A percentile compares a stretch with the other conserved stretches of the same genome.
Evolutionary conservation across 1,140 invertebrate species (phyloP).

Genomic region (Ceratina japonica): DNA sequence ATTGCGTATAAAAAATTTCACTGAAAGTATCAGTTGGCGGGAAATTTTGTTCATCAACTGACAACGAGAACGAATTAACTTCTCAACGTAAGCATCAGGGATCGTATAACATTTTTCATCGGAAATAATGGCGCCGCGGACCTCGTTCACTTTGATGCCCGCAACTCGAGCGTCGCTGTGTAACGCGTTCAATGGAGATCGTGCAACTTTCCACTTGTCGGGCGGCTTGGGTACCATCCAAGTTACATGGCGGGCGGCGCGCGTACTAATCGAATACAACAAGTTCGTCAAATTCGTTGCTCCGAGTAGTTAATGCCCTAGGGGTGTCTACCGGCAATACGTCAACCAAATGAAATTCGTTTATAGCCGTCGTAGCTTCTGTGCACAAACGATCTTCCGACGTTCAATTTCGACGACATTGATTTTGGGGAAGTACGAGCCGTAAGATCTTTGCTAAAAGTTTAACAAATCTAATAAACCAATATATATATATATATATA

Average conservation of each 20-base stretch:
- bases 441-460: too few species aligned
- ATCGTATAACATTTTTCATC: neutral
- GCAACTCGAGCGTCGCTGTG: slow-evolving; percentile 42
- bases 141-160: slow-evolving; percentile 54
- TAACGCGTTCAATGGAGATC: slow-evolving; percentile 58
- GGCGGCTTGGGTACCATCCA: slow-evolving; percentile 56
- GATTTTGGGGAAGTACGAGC: too few species aligned
- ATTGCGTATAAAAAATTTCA: neutral
- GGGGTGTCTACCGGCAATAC: slow-evolving; percentile 8
- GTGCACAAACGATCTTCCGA: too few species aligned
- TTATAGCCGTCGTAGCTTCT: neutral
- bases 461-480: too few species aligned
- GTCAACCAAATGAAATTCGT: slow-evolving; percentile 23
- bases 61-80: neutral
- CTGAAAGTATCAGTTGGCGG: neutral
- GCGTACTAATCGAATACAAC: slow-evolving; percentile 57
- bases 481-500: too few species aligned
- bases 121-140: neutral
- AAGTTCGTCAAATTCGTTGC: slow-evolving; percentile 62
- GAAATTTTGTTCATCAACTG: too few species aligned
- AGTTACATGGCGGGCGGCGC: slow-evolving; percentile 50
- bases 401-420: neutral
- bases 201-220: slow-evolving; percentile 59
- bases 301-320: slow-evolving; percentile 41
- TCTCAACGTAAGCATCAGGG: neutral